These are phyloP conservation scores for Phymorhynchus buccinoides DNA, from an alignment of 1,140 invertebrate genomes.

Conservation along the genomic window DNA sequence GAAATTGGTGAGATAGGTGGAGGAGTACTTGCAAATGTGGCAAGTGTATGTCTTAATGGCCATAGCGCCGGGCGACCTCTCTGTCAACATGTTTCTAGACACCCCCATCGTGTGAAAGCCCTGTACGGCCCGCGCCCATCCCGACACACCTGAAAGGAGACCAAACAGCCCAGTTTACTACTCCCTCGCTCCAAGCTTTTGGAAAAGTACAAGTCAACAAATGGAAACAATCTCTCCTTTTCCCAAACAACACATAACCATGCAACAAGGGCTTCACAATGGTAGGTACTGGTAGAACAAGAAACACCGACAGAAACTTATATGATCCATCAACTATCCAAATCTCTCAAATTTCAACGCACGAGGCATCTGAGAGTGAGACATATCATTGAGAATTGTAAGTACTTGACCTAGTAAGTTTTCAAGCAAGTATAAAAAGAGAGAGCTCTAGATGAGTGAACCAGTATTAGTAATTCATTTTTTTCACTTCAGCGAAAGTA, in stretches of 20 bases:
- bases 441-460: too few species aligned
- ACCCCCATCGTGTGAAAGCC: conserved; percentile 9
- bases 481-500: too few species aligned
- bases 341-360: too few species aligned
- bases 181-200: not conserved
- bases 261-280: not conserved
- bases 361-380: too few species aligned
- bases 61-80: not conserved
- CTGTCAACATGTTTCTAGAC: conserved; percentile 15
- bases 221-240: not conserved
- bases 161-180: conserved; percentile 29
- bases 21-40: conserved; percentile 32
- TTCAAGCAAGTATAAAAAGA: too few species aligned
- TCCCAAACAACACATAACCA: not conserved
- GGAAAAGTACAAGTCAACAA: not conserved
- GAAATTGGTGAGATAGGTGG: conserved; percentile 40
- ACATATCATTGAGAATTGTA: too few species aligned
- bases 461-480: too few species aligned
- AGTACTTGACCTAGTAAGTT: too few species aligned
- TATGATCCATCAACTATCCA: too few species aligned
- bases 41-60: conserved; percentile 34
- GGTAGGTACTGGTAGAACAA: not conserved
- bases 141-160: conserved; percentile 35
- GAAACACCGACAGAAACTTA: not conserved
- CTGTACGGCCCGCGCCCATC: not conserved